These are phyloP conservation scores for Psilanteris sp. DNA, from an alignment of 1,140 invertebrate genomes.

Conservation along the genomic window DNA sequence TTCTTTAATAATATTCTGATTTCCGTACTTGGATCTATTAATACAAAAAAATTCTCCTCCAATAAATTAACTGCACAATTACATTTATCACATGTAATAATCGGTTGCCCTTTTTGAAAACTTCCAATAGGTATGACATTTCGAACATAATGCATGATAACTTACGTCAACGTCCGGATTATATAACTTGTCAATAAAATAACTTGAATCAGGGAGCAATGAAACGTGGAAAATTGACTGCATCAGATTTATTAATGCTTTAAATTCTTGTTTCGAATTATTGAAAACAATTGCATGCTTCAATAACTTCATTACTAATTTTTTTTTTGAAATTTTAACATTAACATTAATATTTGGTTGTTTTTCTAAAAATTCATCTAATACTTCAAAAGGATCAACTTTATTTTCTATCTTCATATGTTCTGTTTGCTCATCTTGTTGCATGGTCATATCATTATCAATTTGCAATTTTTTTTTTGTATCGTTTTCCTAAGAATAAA, in stretches of 20 bases:
- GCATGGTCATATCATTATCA: no score
- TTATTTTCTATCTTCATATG: no score
- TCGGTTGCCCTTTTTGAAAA: not conserved
- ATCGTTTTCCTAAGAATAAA: no score
- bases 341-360: not conserved
- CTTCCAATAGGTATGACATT: conserved; percentile 1
- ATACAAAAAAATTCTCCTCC: no score
- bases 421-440: no score
- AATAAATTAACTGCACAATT: no score
- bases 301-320: not conserved
- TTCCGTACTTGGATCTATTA: no score
- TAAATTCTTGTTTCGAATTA: not conserved
- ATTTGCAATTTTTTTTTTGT: no score
- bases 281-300: not conserved
- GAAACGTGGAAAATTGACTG: not conserved
- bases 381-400: no score
- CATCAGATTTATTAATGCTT: not conserved
- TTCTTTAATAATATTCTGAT: no score
- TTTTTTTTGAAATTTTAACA: not conserved
- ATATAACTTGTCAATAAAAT: conserved; percentile 7
- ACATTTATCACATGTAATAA: not conserved
- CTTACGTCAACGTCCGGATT: conserved; percentile 1
- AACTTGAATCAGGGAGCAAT: not conserved
- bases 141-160: not conserved
- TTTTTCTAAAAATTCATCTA: no score